Base-by-base conservation (phyloP, 2,888 invertebrate genomes). In the Minunthozetes semirufus region DNA sequence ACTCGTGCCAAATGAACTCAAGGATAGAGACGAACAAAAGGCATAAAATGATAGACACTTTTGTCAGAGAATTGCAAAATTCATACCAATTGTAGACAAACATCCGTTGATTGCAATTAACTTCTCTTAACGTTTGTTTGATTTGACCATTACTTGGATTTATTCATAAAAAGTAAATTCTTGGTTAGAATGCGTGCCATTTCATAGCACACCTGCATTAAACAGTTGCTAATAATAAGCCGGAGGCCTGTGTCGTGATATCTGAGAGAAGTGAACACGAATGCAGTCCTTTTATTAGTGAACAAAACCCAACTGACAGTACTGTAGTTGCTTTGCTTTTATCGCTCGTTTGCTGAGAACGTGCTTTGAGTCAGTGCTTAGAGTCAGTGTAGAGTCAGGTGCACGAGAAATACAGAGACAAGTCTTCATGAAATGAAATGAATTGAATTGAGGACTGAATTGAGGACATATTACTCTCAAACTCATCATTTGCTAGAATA, bases 271-370 rank as follows among this genome's bases (percentile, higher is more conserved):
- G 8, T 11, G 22, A 48, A 71, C 71, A 50, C 71, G 42, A 42
- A 42, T 42, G 48, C 71, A 50, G 13, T 71, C n/a, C 42, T 71
- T 46, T 9, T 48, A 42, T 25, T 68, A 33, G n/a, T 48, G n/a
- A 48, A n/a, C 48, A 17, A 25, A 27, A 25, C 68, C 27, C 48
- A n/a, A 42, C 13, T 42, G 42, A 13, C 42, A 42, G 42, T 13
- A 33, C 22, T n/a, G n/a, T n/a, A 42, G 2, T 38, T 13, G 22
- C n/a, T n/a, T n/a, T 71, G 71, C 17, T 42, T 33, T 50, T 71
- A 48, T 71, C 71, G 38, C 46, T 71, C 71, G n/a, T 50, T 71
- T 63, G 13, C 63, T 63, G 63, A 63, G 63, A 63, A 63, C 63
- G 63, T 63, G 63, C 63, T 63, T 25, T 56, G 8, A n/a, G 56